These are phyloP conservation scores for Harpalus rubripes DNA, from an alignment of 2,888 invertebrate genomes.

Conservation along the genomic window DNA sequence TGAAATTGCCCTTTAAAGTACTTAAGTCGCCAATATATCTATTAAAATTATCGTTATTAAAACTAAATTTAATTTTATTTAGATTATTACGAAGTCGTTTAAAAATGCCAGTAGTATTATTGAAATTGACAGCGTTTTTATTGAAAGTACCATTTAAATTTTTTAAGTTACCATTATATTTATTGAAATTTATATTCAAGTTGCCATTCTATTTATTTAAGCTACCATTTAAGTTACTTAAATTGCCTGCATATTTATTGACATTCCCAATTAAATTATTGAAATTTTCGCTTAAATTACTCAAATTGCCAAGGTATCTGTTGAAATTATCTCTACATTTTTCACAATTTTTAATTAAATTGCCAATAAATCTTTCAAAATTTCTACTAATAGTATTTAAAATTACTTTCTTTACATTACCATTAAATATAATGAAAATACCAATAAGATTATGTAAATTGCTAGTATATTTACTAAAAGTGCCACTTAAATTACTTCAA, in stretches of 20 bases:
- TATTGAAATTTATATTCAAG: background rate
- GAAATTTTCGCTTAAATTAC: constrained; percentile 5
- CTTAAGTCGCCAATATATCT: background rate
- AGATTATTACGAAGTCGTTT: too few species aligned
- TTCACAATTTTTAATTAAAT: background rate
- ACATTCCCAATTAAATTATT: too few species aligned
- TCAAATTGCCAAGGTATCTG: background rate
- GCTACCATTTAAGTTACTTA: background rate
- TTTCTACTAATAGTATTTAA: too few species aligned
- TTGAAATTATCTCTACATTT: background rate
- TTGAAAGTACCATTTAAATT: background rate
- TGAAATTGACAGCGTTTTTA: background rate
- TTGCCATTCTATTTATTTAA: background rate
- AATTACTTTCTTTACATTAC: background rate
- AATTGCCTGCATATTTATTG: background rate
- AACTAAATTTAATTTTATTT: background rate
- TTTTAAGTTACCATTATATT: background rate
- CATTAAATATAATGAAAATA: background rate
- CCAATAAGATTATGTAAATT: background rate
- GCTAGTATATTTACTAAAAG: background rate
- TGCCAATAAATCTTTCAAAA: constrained; percentile 12
- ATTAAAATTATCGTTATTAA: background rate
- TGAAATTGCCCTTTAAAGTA: background rate
- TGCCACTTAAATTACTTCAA: constrained; percentile 20
- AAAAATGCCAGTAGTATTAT: background rate